phyloP scores from a whole-genome alignment of 2,797 vertebrate species.

The Lagorchestes hirsutus region DNA sequence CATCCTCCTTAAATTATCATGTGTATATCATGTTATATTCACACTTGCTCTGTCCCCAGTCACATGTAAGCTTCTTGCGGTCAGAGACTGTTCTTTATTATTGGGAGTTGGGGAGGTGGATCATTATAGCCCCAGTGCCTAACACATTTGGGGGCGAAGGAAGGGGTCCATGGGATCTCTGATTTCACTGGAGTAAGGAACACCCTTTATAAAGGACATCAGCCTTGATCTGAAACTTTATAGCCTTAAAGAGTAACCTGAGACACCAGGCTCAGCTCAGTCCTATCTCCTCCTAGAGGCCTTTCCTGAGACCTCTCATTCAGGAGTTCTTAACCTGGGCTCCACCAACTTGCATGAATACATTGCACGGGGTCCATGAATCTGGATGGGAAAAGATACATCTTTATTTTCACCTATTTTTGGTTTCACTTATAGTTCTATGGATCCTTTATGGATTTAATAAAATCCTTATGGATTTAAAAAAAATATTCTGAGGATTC shows the following conservation, averaged over 20 bases:
- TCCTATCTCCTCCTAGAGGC: not conserved
- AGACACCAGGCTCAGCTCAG: not conserved
- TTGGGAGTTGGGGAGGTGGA: not conserved
- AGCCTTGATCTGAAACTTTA: not conserved
- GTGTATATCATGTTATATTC: not conserved
- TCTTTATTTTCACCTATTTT: not conserved
- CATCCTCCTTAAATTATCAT: not conserved
- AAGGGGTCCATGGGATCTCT: not conserved
- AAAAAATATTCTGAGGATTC: not conserved
- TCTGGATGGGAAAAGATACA: not conserved
- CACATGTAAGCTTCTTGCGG: not conserved
- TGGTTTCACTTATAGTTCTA: not conserved
- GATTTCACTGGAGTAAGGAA: not conserved
- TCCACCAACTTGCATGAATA: not conserved
- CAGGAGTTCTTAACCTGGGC: not conserved
- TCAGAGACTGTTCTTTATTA: not conserved
- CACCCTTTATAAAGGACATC: not conserved
- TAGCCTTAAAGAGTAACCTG: not conserved
- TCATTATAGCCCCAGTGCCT: not conserved
- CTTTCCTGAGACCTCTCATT: not conserved
- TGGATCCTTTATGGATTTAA: not conserved
- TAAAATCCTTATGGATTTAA: not conserved
- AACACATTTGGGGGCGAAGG: not conserved
- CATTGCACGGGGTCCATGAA: not conserved
- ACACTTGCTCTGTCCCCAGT: rapidly evolving